Conservation (phyloP, 2,113 vertebrate genomes). For the Protobothrops flavoviridis region DNA sequence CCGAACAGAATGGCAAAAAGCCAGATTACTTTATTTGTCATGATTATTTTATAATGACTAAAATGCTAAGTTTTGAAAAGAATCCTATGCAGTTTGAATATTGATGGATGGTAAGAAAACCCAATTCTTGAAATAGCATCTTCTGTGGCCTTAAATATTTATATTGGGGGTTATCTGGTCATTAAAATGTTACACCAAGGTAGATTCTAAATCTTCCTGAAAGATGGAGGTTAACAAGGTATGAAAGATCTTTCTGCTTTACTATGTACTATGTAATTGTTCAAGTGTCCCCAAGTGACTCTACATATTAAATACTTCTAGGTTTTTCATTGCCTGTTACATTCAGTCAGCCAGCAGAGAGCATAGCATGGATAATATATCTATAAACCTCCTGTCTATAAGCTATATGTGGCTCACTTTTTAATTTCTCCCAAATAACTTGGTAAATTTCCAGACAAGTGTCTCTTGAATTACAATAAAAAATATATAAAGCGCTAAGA, state of each 20-base stretch:
- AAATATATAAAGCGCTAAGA: conserved; percentile 11
- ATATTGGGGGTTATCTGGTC: neutral
- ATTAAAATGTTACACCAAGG: neutral
- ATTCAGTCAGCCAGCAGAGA: neutral
- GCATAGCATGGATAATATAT: neutral
- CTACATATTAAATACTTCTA: neutral
- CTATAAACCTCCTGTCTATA: neutral
- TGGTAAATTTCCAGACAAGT: conserved; percentile 20
- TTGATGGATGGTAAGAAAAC: neutral
- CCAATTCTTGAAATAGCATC: neutral
- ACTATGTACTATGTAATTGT: neutral
- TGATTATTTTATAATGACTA: neutral
- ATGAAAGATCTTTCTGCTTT: neutral
- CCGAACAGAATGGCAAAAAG: neutral
- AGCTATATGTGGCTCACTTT: neutral
- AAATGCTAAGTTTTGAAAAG: neutral
- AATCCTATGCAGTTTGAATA: neutral
- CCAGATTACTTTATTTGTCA: neutral
- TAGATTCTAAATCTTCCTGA: neutral
- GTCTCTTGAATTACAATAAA: neutral
- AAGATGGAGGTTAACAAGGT: neutral
- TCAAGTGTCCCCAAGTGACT: neutral
- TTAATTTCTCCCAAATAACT: conserved; percentile 5
- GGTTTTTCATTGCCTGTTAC: neutral
- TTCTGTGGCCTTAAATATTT: neutral